Percentiles rank a stretch among this genome's conserved stretches.
These are phyloP conservation scores for Spea hammondii DNA, from an alignment of 2,797 vertebrate species.

Conservation along the genomic window DNA sequence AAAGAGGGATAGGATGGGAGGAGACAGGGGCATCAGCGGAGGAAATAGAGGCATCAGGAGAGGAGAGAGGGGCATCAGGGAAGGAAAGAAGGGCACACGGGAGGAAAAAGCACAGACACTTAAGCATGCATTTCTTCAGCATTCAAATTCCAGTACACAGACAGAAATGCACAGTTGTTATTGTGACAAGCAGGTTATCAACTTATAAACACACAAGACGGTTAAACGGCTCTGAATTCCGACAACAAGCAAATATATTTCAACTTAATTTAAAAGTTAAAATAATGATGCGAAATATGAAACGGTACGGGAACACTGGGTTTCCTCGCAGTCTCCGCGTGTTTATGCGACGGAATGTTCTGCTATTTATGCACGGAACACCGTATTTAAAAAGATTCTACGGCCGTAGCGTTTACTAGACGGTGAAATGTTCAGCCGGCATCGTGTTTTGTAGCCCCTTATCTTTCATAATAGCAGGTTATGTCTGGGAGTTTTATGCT, in stretches of 20 bases:
- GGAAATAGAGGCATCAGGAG: too few relatives aligned
- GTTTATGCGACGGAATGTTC: background rate
- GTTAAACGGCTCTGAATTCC: background rate
- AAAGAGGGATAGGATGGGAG: too few relatives aligned
- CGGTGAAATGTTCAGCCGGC: background rate
- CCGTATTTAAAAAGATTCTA: conserved; percentile 38
- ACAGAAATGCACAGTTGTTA: too few relatives aligned
- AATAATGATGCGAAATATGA: background rate
- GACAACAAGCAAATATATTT: too few relatives aligned
- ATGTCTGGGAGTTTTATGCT: conserved; percentile 24
- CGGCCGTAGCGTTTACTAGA: conserved; percentile 14
- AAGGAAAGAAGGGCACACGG: too few relatives aligned
- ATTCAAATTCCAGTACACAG: too few relatives aligned
- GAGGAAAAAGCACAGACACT: too few relatives aligned
- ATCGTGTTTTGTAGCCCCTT: conserved; percentile 19
- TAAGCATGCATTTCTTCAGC: too few relatives aligned
- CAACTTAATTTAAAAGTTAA: too few relatives aligned
- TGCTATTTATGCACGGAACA: background rate
- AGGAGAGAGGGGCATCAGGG: too few relatives aligned
- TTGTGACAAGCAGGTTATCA: too few relatives aligned
- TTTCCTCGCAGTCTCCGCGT: background rate
- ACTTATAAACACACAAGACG: background rate
- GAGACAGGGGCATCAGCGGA: too few relatives aligned
- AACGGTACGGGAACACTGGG: background rate
- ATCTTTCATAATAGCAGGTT: conserved; percentile 25